Evolutionary conservation across 2,888 invertebrate genomes (phyloP).

Genomic region (Sinodicranocentrus sp.): DNA sequence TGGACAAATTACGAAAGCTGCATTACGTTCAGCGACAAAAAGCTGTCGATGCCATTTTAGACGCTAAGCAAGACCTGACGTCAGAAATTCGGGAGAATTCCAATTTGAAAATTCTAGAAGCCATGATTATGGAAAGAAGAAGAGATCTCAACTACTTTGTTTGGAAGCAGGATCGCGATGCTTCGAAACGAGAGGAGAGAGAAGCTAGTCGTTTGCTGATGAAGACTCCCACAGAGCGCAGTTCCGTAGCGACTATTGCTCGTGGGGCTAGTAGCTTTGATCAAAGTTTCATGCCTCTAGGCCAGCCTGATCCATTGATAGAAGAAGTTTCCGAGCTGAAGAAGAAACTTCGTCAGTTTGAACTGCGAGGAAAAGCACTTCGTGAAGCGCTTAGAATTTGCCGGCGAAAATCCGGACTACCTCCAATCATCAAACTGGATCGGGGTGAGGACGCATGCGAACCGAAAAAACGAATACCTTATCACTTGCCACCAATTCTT

Average conservation of each 20-base stretch:
- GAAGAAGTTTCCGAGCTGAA: conserved; percentile 42
- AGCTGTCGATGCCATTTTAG: conserved; percentile 66
- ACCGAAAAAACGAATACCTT: not conserved
- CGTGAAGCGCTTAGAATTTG: conserved; percentile 63
- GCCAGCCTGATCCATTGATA: not conserved
- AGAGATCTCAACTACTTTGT: conserved; percentile 73
- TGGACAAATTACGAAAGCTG: conserved; percentile 69
- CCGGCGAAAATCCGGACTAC: conserved; percentile 71
- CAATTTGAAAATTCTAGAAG: conserved; percentile 72
- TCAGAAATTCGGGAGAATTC: conserved; percentile 73
- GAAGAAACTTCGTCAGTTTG: conserved; percentile 7
- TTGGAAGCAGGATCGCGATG: conserved; percentile 54
- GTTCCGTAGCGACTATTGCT: no score
- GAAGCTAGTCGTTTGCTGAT: conserved; percentile 30
- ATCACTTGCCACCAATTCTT: not conserved
- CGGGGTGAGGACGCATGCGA: conserved; percentile 2
- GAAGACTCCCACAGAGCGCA: not conserved
- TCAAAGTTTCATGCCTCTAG: not conserved
- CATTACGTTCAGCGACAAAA: conserved; percentile 68
- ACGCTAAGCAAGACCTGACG: conserved; percentile 67
- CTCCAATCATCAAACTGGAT: conserved; percentile 60
- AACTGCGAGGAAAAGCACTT: conserved; percentile 57
- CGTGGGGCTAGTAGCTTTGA: conserved; percentile 25
- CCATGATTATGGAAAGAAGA: conserved; percentile 72
- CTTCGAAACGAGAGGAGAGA: conserved; percentile 12